Conservation (phyloP, 2,888 invertebrate genomes). For the Nomada goodeniana region DNA sequence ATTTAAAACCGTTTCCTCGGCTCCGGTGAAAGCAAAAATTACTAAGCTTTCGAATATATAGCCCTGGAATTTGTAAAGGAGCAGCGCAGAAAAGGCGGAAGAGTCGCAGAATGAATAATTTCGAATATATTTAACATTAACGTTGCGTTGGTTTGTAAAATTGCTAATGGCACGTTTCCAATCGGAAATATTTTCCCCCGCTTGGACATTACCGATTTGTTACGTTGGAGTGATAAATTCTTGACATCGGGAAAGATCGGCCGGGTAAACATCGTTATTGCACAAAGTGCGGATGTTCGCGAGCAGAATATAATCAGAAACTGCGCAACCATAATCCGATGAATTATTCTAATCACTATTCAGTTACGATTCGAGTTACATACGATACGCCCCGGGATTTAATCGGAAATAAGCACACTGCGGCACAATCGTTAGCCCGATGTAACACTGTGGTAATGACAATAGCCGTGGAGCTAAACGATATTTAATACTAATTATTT, state of each 20-base stretch:
- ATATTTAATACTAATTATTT: slow-evolving; percentile 63
- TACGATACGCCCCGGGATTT: slow-evolving; percentile 55
- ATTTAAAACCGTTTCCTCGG: too few species aligned
- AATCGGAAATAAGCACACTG: slow-evolving; percentile 62
- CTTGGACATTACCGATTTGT: not conserved
- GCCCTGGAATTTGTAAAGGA: too few species aligned
- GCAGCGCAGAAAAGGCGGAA: too few species aligned
- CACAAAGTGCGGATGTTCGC: slow-evolving; percentile 12
- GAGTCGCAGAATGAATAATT: too few species aligned
- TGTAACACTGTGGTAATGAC: slow-evolving; percentile 59
- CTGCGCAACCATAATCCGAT: slow-evolving; percentile 44
- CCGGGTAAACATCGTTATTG: not conserved
- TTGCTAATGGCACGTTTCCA: too few species aligned
- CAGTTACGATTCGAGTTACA: slow-evolving; percentile 60
- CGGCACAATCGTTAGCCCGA: slow-evolving; percentile 57
- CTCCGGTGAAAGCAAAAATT: too few species aligned
- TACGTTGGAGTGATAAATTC: slow-evolving; percentile 14
- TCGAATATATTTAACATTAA: too few species aligned
- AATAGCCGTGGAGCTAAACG: slow-evolving; percentile 48
- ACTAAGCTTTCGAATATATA: too few species aligned
- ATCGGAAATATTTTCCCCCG: too few species aligned
- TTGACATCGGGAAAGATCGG: not conserved
- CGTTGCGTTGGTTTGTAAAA: too few species aligned
- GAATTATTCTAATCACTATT: slow-evolving; percentile 65
- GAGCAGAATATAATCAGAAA: slow-evolving; percentile 50